Conservation (phyloP, 1,140 invertebrate species). For the Zaprionus tsacasi region DNA sequence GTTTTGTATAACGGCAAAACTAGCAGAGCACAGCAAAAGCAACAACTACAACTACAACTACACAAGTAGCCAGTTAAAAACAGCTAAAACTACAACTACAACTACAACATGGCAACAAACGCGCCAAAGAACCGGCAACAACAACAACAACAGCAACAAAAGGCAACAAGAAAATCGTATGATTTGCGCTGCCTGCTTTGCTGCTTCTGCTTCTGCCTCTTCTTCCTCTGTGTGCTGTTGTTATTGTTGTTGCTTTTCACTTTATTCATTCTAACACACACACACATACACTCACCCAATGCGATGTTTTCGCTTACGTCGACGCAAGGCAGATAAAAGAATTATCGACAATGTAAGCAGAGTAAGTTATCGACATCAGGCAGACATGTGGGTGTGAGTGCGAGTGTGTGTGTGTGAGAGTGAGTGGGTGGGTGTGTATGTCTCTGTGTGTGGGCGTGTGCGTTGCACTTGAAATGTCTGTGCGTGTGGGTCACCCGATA, state of each 20-base stretch:
- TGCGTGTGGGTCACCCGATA: constrained; percentile 16
- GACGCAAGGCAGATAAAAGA: constrained; percentile 10
- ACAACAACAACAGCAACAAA: constrained; percentile 51
- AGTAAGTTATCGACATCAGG: constrained; percentile 1
- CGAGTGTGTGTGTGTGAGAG: too few species aligned
- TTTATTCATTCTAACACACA: neutral
- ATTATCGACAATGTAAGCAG: constrained; percentile 7
- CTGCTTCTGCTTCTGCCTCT: constrained; percentile 49
- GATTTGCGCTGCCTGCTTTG: constrained; percentile 63
- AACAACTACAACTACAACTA: constrained; percentile 7
- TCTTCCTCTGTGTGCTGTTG: constrained; percentile 9
- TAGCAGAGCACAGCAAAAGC: constrained; percentile 4
- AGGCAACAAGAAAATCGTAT: constrained; percentile 73
- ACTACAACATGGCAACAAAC: constrained; percentile 35
- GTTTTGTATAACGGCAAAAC: constrained; percentile 9
- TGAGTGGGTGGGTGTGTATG: neutral
- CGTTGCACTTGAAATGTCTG: constrained; percentile 32
- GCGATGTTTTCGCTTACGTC: neutral
- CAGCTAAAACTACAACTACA: constrained; percentile 30
- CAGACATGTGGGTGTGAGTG: neutral
- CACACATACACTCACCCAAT: too few species aligned
- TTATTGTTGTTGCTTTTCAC: constrained; percentile 11
- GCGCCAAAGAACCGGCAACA: constrained; percentile 55
- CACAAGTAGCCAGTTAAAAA: constrained; percentile 32
- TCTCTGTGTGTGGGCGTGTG: constrained; percentile 3